phyloP scores from a whole-genome alignment of 1,140 invertebrate species.

The Fopius arisanus region DNA sequence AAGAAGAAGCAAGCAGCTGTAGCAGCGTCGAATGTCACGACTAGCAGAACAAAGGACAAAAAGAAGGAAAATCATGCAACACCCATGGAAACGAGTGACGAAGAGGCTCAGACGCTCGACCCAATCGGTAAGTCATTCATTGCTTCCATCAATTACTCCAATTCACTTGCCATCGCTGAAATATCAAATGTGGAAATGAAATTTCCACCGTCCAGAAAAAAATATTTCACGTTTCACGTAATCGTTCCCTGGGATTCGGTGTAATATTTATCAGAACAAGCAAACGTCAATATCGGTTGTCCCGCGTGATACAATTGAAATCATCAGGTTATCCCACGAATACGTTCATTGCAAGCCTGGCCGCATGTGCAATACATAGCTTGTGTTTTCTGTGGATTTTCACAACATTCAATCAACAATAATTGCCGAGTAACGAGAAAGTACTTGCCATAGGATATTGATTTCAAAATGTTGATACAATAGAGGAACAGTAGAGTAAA shows the following conservation, averaged over 20 bases:
- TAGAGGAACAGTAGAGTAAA: background rate
- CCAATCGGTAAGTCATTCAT: constrained; percentile 52
- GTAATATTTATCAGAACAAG: constrained; percentile 14
- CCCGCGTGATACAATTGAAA: constrained; percentile 23
- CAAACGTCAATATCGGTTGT: background rate
- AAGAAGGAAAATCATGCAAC: constrained; percentile 61
- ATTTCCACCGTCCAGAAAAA: background rate
- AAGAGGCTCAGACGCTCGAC: constrained; percentile 57
- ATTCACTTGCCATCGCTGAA: background rate
- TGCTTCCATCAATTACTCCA: background rate
- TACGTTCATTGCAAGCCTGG: background rate
- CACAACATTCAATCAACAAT: constrained; percentile 31
- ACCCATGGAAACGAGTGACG: constrained; percentile 62
- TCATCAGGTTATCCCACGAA: constrained; percentile 21
- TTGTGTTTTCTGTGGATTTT: background rate
- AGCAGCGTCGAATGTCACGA: constrained; percentile 35
- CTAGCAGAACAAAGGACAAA: constrained; percentile 58
- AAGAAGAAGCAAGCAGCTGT: constrained; percentile 51
- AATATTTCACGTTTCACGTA: too few species aligned
- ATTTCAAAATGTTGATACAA: background rate
- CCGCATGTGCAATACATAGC: background rate
- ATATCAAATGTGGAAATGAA: background rate
- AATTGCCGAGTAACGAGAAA: constrained; percentile 3
- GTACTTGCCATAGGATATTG: background rate
- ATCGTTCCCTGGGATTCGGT: background rate